These are phyloP conservation scores for Eupithecia centaureata DNA, from an alignment of 2,888 invertebrate species.

Conservation along the genomic window DNA sequence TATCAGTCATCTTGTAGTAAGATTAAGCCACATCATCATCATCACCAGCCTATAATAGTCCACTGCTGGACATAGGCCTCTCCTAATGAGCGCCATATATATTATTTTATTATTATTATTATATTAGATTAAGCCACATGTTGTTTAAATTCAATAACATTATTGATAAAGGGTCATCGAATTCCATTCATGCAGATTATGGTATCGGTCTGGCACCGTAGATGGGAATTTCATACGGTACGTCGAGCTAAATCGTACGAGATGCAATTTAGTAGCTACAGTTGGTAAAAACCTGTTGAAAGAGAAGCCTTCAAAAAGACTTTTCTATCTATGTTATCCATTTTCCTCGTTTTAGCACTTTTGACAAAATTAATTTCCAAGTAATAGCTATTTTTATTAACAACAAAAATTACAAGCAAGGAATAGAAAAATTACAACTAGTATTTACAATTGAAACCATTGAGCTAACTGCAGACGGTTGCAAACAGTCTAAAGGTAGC, in stretches of 20 bases:
- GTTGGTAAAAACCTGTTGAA: background rate
- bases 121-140: background rate
- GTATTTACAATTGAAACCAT: no score
- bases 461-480: no score
- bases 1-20: no score
- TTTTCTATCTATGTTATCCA: background rate
- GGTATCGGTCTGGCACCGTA: constrained; percentile 8
- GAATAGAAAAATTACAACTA: no score
- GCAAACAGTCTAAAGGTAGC: no score
- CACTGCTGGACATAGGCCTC: no score
- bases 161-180: background rate
- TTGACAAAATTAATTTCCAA: background rate
- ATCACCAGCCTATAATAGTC: no score
- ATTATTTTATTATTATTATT: no score
- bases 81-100: no score
- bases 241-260: background rate
- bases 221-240: background rate
- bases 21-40: no score
- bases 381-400: no score
- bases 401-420: no score
- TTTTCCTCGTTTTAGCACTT: background rate
- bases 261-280: background rate
- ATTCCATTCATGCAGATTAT: constrained; percentile 10
- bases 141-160: background rate
- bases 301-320: background rate